Percentiles rank a stretch among this genome's conserved stretches.
phyloP scores from a whole-genome alignment of 2,888 invertebrate species.

The Andrena minutula region DNA sequence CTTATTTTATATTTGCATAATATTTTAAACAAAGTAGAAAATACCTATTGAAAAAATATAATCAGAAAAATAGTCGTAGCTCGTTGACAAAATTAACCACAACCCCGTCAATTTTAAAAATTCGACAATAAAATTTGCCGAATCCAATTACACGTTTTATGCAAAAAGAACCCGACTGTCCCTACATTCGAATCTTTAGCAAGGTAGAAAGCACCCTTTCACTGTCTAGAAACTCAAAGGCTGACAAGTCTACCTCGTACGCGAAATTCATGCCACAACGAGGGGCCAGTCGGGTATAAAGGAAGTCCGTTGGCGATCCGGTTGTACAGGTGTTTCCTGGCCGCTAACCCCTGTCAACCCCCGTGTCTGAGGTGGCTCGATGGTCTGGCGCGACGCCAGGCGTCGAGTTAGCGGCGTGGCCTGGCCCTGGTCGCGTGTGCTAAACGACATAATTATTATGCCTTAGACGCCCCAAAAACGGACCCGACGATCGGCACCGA shows the following conservation, averaged over 20 bases:
- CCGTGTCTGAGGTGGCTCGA: constrained; percentile 7
- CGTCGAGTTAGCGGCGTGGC: constrained; percentile 72
- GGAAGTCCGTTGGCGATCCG: not conserved
- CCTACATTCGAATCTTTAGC: too few relatives aligned
- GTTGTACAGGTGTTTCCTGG: constrained; percentile 19
- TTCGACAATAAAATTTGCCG: too few relatives aligned
- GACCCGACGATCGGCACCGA: constrained; percentile 81
- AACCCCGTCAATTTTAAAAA: too few relatives aligned
- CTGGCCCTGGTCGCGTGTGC: constrained; percentile 62
- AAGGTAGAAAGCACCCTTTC: not conserved
- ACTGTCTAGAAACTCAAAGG: not conserved
- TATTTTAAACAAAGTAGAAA: too few relatives aligned
- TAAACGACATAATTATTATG: constrained; percentile 77
- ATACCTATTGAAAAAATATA: too few relatives aligned
- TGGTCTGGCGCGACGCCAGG: constrained; percentile 72
- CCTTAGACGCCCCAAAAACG: constrained; percentile 82
- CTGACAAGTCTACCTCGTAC: not conserved
- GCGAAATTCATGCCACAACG: not conserved
- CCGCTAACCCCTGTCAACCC: constrained; percentile 23
- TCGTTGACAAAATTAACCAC: too few relatives aligned
- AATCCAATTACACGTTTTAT: too few relatives aligned
- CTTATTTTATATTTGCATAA: too few relatives aligned
- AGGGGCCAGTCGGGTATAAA: constrained; percentile 2
- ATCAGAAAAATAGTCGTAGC: too few relatives aligned
- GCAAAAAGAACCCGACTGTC: too few relatives aligned